A percentile compares a stretch with the other conserved stretches of the same genome.
Evolutionary conservation across 2,113 vertebrate species (phyloP).

Genomic region (Nansenia antarctica): DNA sequence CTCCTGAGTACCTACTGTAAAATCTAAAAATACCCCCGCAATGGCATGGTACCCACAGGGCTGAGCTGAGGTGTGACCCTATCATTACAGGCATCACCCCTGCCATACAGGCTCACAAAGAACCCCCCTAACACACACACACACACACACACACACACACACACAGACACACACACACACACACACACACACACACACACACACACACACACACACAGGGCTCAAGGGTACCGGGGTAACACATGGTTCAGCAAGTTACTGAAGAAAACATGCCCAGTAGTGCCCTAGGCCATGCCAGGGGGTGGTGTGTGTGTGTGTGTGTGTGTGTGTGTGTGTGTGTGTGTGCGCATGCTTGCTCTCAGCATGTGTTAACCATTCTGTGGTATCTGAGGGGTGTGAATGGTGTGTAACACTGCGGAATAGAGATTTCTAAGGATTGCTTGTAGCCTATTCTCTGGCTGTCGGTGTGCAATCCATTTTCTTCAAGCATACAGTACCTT

Average conservation of each 20-base stretch:
- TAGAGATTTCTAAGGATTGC: neutral
- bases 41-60: neutral
- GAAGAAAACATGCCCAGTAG: constrained; percentile 52
- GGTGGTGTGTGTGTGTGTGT: constrained; percentile 13
- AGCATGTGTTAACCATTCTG: neutral
- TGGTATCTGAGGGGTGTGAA: no score
- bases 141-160: neutral
- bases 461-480: no score
- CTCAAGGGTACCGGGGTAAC: constrained; percentile 9
- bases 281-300: constrained; percentile 57
- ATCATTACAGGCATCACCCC: constrained; percentile 24
- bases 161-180: neutral
- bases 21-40: neutral
- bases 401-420: neutral
- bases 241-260: constrained; percentile 43
- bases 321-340: constrained; percentile 15
- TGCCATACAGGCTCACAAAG: neutral
- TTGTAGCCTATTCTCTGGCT: neutral
- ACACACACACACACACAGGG: constrained; percentile 14
- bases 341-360: neutral
- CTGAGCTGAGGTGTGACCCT: constrained; percentile 53
- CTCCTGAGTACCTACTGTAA: constrained; percentile 7
- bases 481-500: no score
- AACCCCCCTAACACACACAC: neutral
- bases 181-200: constrained; percentile 1